These are phyloP conservation scores for Allolobophora icterica DNA, from an alignment of 2,888 invertebrate species.

Conservation along the genomic window DNA sequence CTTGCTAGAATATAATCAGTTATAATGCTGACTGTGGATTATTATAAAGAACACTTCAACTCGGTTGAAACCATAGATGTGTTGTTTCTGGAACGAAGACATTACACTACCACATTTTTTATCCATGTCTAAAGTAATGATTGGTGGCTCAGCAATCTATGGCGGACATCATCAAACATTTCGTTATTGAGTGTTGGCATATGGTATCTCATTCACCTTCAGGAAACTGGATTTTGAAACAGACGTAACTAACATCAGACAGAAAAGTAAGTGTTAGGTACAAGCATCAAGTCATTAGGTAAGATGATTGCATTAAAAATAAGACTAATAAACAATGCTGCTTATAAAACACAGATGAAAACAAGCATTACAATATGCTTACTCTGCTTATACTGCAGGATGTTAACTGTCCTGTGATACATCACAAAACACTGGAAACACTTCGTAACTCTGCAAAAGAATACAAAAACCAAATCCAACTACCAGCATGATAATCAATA, in stretches of 20 bases:
- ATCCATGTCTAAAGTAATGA: too few species aligned
- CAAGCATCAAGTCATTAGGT: not conserved
- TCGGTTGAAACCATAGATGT: too few species aligned
- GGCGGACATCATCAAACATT: too few species aligned
- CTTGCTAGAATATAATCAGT: too few species aligned
- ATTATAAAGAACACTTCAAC: too few species aligned
- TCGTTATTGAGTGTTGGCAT: not conserved
- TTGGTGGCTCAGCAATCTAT: too few species aligned
- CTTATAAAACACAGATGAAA: not conserved
- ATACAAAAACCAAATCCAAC: not conserved
- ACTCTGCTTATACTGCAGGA: conserved; percentile 49
- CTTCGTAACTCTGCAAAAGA: conserved; percentile 36
- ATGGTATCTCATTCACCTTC: not conserved
- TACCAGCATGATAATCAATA: too few species aligned
- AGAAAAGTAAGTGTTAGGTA: not conserved
- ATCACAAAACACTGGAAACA: conserved; percentile 49
- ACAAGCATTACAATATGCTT: conserved; percentile 25
- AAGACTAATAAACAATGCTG: not conserved
- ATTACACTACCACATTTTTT: too few species aligned
- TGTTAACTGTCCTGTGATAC: conserved; percentile 47
- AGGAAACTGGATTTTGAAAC: not conserved
- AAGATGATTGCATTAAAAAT: not conserved
- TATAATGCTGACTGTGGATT: too few species aligned
- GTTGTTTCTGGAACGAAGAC: too few species aligned
- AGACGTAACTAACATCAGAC: not conserved